Base-by-base conservation (phyloP, 2,888 invertebrate species). In the Pegoplata infirma region DNA sequence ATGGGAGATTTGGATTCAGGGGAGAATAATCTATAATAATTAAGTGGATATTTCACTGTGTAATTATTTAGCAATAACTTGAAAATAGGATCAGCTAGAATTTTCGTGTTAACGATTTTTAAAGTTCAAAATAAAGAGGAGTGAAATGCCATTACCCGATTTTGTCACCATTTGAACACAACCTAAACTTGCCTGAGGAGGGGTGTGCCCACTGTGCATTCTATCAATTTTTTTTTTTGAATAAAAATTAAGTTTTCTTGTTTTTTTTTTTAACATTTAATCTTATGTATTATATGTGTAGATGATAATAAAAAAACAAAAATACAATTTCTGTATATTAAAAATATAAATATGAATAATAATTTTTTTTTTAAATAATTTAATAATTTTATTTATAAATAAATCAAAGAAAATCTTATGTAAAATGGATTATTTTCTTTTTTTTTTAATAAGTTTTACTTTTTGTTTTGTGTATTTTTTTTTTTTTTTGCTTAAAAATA, bases 401-500 rank as follows among this genome's bases (percentile, higher is more conserved):
- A n/a, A 40, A 40, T 5, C 36, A 40, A 40, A 40, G n/a, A 40
- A 3, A n/a, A 12, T 40, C 1, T 12, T 40, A 40, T 40, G 3
- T 40, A 40, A 25, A 40, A 40, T 40, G 12, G 36, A n/a, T 40
- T 40, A n/a, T n/a, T 40, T 71, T 72, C 59, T 55, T 67, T 75
- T 68, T 28, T 49, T 58, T 67, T 25, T 53, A 75, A 64, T 61
- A 73, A 77, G 73, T 77, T 77, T 73, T 73, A 77, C 63, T 77
- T 72, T n/a, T n/a, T n/a, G n/a, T n/a, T n/a, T 73, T 64, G 44
- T 71, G 59, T 75, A 58, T 53, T 46, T n/a, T n/a, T 73, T 64
- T 32, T 71, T 55, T 75, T 53, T 53, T 46, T 73, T 71, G 56
- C 75, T 81, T 80, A 77, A 64, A 80, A 68, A 68, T 75, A 72